Percentiles rank a stretch among this genome's conserved stretches.
These are phyloP conservation scores for Lysandra bellargus DNA, from an alignment of 2,888 invertebrate genomes.

Conservation along the genomic window DNA sequence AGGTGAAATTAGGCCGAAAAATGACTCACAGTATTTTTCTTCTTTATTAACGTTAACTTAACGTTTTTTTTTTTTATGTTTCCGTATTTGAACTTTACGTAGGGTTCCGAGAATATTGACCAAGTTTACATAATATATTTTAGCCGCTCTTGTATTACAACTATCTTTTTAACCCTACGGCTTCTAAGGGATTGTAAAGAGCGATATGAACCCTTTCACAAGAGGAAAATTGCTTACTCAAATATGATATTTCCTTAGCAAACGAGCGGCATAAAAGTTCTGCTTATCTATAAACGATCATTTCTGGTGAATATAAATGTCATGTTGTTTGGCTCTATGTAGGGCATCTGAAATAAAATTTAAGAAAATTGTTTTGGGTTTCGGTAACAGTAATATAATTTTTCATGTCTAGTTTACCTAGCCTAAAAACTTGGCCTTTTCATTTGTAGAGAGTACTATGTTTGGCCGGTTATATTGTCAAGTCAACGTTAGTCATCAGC, in stretches of 20 bases:
- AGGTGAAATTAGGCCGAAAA: too few species aligned
- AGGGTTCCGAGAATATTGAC: background rate
- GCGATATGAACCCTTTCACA: background rate
- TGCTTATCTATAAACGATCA: background rate
- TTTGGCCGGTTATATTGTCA: too few species aligned
- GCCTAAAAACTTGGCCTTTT: too few species aligned
- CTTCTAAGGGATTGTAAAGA: slow-evolving; percentile 8
- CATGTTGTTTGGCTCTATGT: background rate
- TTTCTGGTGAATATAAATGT: background rate
- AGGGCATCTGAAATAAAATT: background rate
- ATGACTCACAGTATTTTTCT: background rate
- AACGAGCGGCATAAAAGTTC: slow-evolving; percentile 13
- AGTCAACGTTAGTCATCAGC: too few species aligned
- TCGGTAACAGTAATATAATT: too few species aligned
- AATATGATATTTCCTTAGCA: slow-evolving; percentile 18
- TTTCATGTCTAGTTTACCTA: too few species aligned
- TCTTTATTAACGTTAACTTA: background rate
- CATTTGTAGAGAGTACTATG: too few species aligned
- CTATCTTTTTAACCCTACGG: slow-evolving; percentile 6
- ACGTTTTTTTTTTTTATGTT: background rate
- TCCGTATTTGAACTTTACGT: background rate
- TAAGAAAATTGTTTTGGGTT: background rate
- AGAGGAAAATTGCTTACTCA: slow-evolving; percentile 17
- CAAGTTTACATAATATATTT: background rate
- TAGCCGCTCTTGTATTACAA: background rate